Base-by-base conservation (phyloP, 1,140 invertebrate genomes). In the Achroia grisella region DNA sequence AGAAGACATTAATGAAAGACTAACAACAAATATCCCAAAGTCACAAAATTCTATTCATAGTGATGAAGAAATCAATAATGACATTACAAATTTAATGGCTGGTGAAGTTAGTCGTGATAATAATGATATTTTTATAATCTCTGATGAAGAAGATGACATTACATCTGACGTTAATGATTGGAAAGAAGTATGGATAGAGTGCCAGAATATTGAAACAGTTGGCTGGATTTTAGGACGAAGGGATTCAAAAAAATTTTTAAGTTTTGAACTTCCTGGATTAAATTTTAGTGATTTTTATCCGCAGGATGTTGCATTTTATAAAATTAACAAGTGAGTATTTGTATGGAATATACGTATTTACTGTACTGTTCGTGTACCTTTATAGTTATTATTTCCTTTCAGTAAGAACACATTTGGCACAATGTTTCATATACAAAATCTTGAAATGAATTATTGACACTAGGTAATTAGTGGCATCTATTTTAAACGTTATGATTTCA, bases 1-100 rank as follows among this genome's bases (percentile, higher is more conserved):
- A 6, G 77, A 81, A 63, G 75, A 85, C 66, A 83, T 85, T n/a
- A 81, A 82, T 50, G 69, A 71, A 56, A 65, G 62, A 52, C 47
- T 62, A 39, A 39, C 65, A 27, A 39, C 29, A 11, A 42, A 42
- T 32, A 23, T 47, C 8, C 10, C 35, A 39, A 32, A 31, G 32
- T 3, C 14, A 37, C 1, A 14, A 9, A 35, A 31, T 10, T 31
- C 33, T 3, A 9, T 14, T 17, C 12, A 45, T 31, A 36, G 4
- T 28, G 44, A 32, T 10, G 4, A 23, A 10, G n/a, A 34, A 3
- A 32, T 57, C 30, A 47, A 52, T 32, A 52, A 57, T 42, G 71
- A 74, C 42, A 62, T 70, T 45, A 70, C 73, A 58, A 56, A 66
- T 29, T 73, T 75, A 47, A 36, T 79, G n/a, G 56, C 53, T 6